These are phyloP conservation scores for Antechinus flavipes DNA, from an alignment of 2,113 vertebrate genomes.

Conservation along the genomic window DNA sequence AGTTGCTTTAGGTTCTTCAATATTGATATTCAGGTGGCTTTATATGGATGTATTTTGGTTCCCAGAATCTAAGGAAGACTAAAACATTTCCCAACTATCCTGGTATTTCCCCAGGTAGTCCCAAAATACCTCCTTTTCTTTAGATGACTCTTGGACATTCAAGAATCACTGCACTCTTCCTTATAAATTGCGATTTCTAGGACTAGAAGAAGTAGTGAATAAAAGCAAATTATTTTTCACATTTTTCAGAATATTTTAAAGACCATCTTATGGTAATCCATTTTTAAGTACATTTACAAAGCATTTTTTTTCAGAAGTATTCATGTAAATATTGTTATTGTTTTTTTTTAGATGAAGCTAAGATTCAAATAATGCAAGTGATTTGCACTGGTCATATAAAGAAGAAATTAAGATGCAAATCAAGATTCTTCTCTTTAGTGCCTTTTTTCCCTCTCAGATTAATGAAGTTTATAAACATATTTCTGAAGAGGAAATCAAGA, in stretches of 20 bases:
- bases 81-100: neutral
- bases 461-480: neutral
- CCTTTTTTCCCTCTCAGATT: neutral
- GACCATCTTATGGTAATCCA: neutral
- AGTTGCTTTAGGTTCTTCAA: neutral
- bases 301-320: neutral
- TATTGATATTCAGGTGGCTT: slow-evolving; percentile 19
- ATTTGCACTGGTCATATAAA: neutral
- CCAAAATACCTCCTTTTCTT: neutral
- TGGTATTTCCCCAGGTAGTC: neutral
- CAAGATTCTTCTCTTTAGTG: neutral
- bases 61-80: slow-evolving; percentile 1
- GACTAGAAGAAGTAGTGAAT: slow-evolving; percentile 5
- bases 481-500: neutral
- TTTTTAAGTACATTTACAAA: neutral
- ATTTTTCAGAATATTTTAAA: neutral
- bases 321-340: neutral
- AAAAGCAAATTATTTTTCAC: neutral
- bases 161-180: neutral
- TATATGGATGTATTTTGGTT: neutral
- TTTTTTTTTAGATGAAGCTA: neutral
- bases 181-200: neutral
- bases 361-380: neutral
- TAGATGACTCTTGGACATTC: neutral
- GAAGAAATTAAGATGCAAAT: neutral